phyloP scores from a whole-genome alignment of 2,113 vertebrate genomes.

The Nerophis lumbriciformis region DNA sequence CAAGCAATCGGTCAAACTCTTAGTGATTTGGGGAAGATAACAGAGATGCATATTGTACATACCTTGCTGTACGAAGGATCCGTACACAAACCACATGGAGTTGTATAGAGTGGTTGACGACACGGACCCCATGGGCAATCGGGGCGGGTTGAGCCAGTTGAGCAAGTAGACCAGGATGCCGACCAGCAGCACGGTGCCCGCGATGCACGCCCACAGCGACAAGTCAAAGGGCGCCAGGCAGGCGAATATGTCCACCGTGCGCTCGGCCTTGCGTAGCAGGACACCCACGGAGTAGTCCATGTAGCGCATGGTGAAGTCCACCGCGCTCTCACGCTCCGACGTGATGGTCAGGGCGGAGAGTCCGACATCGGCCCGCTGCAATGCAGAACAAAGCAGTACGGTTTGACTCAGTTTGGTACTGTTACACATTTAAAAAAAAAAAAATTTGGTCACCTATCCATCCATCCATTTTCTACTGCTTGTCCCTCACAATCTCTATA shows the following conservation, averaged over 20 bases:
- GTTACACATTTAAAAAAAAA: no score
- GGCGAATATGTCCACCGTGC: conserved; percentile 96
- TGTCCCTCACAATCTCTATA: no score
- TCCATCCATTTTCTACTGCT: no score
- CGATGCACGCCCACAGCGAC: conserved; percentile 96
- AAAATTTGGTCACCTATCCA: no score
- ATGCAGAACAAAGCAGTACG: conserved; percentile 16
- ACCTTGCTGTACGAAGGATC: conserved; percentile 99
- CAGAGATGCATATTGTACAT: conserved; percentile 44
- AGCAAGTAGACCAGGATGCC: conserved; percentile 93
- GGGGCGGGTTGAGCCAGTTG: conserved; percentile 95
- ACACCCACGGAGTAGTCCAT: conserved; percentile 98
- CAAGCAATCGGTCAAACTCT: no score
- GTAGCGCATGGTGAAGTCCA: conserved; percentile 97
- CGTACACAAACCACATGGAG: conserved; percentile 99
- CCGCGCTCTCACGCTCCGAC: conserved; percentile 91
- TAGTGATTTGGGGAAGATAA: not conserved
- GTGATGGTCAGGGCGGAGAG: conserved; percentile 97
- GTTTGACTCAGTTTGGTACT: no score
- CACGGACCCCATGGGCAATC: conserved; percentile 94
- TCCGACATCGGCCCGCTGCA: conserved; percentile 91
- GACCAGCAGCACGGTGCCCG: conserved; percentile 90
- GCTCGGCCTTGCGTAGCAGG: conserved; percentile 89
- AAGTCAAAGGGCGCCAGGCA: conserved; percentile 95
- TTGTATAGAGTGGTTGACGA: conserved; percentile 96